Base-by-base conservation (phyloP, 2,113 vertebrate genomes). In the Poeciliopsis occidentalis region DNA sequence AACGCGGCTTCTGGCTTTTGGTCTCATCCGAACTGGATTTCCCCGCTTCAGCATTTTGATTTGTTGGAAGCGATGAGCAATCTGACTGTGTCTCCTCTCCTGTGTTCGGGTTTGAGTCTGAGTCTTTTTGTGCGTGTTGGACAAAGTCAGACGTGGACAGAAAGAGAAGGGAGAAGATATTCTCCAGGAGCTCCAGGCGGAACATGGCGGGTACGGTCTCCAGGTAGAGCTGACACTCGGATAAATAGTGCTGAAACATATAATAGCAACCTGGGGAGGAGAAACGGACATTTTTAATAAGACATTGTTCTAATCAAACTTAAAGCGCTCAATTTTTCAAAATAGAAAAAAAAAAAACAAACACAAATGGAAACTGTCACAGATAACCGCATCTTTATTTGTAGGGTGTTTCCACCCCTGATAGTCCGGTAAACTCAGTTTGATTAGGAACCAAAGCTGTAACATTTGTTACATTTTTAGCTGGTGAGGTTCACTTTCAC, bases 121-220 rank as follows among this genome's bases (percentile, higher is more conserved):
- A 24, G 37, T 88, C 86, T 65, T 82, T 91, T 30, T 73, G 80
- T 29, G 12, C 66, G 51, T 69, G 90, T 37, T 51, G 81, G 54
- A 76, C 69, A 63, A 99, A 96, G 79, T 99, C 97, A n/a, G 92
- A 65, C 32, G 92, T 94, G 60, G 96, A 98, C 77, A 98, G 79
- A 83, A 99, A 96, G 83, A 99, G 95, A 65, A 99, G 94, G 2
- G 98, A 99, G 89, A 98, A 99, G 90, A 99, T 96, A 88, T 99
- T 98, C 93, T 99, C 98, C 83, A 99, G 94, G 75, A 99, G 94
- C 87, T 99, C 98, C 88, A 99, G 89, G 31, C 96, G 96, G 80
- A 98, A 90, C 81, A 96, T 91, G 79, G 93, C 90, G 0, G 97
- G 98, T 69, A 98, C 13, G 0, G 92, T 91, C 80, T 94, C 93